Percentiles rank a stretch among this genome's conserved stretches.
phyloP scores from a whole-genome alignment of 2,888 invertebrate genomes.

The Chaetoderma sp. region DNA sequence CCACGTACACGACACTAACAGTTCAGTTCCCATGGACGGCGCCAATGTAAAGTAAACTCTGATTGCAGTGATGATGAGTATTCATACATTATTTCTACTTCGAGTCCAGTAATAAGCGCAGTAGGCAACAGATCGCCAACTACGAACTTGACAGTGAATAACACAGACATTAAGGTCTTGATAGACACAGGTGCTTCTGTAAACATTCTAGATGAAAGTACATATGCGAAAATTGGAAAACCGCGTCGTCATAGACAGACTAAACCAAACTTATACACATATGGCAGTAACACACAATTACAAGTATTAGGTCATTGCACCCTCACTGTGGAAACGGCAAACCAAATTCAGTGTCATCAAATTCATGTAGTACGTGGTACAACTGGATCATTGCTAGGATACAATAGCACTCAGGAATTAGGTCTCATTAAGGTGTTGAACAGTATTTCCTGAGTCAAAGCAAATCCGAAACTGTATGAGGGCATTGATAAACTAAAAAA shows the following conservation, averaged over 20 bases:
- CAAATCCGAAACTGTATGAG: constrained; percentile 25
- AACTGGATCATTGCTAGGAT: neutral
- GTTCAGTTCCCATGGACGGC: no score
- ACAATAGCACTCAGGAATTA: neutral
- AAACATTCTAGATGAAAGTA: neutral
- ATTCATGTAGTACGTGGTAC: neutral
- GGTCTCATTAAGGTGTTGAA: neutral
- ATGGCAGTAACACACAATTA: neutral
- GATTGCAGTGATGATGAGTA: neutral
- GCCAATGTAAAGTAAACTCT: neutral
- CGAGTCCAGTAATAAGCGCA: neutral
- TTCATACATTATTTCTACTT: neutral
- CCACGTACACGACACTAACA: no score
- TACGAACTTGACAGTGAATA: neutral
- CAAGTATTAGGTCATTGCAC: neutral
- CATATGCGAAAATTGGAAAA: no score
- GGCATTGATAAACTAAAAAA: constrained; percentile 31
- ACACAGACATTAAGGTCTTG: neutral
- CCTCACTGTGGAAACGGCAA: neutral
- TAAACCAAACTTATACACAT: neutral
- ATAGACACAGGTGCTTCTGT: neutral
- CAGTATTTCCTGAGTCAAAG: neutral
- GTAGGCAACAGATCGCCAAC: neutral
- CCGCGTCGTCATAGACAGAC: no score
- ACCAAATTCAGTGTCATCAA: neutral